Percentiles rank a stretch among this genome's conserved stretches.
Evolutionary conservation across 2,888 invertebrate genomes (phyloP).

Genomic region (Heliconius aoede): DNA sequence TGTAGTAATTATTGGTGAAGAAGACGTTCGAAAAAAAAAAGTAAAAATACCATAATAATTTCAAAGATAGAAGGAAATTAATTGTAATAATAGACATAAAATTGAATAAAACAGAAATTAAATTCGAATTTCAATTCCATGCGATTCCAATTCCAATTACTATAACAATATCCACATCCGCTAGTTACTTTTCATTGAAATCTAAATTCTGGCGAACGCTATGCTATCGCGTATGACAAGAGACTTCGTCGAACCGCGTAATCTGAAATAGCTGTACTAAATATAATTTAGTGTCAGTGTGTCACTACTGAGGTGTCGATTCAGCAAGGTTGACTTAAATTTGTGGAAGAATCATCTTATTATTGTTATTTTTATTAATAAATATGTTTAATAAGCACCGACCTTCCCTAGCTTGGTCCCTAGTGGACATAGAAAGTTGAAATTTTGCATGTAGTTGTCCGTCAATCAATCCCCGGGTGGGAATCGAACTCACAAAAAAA

Average conservation of each 20-base stretch:
- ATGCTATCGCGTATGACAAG: constrained; percentile 19
- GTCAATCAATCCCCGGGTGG: too few relatives aligned
- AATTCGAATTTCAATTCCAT: too few relatives aligned
- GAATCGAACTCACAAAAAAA: too few relatives aligned
- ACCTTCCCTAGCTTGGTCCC: not conserved
- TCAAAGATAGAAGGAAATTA: too few relatives aligned
- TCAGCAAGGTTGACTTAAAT: constrained; percentile 29
- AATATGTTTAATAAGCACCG: not conserved
- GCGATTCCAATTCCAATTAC: too few relatives aligned
- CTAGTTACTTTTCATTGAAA: constrained; percentile 22
- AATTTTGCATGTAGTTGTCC: not conserved
- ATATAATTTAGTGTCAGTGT: constrained; percentile 38
- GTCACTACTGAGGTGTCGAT: constrained; percentile 33
- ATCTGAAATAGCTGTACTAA: constrained; percentile 36
- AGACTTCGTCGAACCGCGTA: constrained; percentile 26
- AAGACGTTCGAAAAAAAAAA: too few relatives aligned
- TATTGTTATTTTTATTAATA: not conserved
- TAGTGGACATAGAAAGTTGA: not conserved
- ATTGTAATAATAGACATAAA: too few relatives aligned
- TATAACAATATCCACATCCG: constrained; percentile 1
- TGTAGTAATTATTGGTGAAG: too few relatives aligned
- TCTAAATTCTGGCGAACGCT: constrained; percentile 28
- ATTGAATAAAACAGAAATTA: not conserved
- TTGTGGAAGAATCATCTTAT: constrained; percentile 19
- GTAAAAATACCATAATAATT: too few relatives aligned